These are phyloP conservation scores for Hyles lineata DNA, from an alignment of 2,888 invertebrate species.

Conservation along the genomic window DNA sequence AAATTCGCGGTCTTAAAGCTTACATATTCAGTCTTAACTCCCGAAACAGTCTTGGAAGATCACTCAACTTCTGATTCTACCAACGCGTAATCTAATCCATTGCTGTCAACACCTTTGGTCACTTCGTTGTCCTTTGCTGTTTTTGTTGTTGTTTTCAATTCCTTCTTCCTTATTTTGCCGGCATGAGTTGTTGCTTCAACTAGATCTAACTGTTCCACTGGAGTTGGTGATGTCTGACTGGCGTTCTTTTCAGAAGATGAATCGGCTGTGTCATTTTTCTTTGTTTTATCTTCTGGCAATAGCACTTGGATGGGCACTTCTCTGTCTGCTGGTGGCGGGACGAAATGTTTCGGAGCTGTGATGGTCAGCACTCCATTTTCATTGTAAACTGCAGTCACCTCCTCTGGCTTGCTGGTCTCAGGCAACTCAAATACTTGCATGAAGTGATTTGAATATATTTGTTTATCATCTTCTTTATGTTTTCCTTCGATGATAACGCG, in stretches of 20 bases:
- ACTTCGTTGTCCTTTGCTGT: constrained; percentile 76
- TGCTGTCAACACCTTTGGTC: constrained; percentile 66
- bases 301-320: constrained; percentile 72
- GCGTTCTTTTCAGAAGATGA: constrained; percentile 38
- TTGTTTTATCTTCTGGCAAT: constrained; percentile 49
- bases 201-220: constrained; percentile 63
- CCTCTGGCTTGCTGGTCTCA: constrained; percentile 69
- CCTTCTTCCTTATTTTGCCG: constrained; percentile 80
- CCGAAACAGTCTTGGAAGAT: constrained; percentile 40
- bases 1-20: constrained; percentile 45
- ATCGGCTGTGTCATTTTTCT: constrained; percentile 48
- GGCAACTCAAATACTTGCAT: constrained; percentile 74
- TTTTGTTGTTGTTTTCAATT: constrained; percentile 69
- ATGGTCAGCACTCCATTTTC: constrained; percentile 69
- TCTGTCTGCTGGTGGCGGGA: constrained; percentile 73
- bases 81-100: constrained; percentile 68
- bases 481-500: constrained; percentile 74
- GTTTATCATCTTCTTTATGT: constrained; percentile 63
- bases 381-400: constrained; percentile 70
- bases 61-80: constrained; percentile 62
- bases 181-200: constrained; percentile 72
- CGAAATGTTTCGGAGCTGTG: constrained; percentile 71
- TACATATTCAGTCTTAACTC: constrained; percentile 67
- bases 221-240: constrained; percentile 46
- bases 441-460: constrained; percentile 73